Evolutionary conservation across 1,140 invertebrate species (phyloP).

Genomic region (Nasonia longicornis): DNA sequence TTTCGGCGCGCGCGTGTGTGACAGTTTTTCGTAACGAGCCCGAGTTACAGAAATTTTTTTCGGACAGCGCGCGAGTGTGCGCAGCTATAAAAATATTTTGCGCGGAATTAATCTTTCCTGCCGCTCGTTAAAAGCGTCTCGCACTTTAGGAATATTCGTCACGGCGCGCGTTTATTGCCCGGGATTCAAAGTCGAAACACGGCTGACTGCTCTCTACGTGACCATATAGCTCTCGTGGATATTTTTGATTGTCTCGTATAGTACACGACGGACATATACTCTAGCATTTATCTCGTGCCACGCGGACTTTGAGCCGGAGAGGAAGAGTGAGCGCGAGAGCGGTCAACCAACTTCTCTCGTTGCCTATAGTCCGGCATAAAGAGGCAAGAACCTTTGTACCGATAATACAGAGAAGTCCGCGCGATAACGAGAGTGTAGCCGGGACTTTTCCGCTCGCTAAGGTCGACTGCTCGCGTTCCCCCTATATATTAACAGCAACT

Average conservation of each 20-base stretch:
- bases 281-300: slow-evolving; percentile 50
- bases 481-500: too few species aligned
- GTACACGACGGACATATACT: slow-evolving; percentile 33
- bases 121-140: background rate
- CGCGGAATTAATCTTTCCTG: background rate
- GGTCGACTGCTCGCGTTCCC: too few species aligned
- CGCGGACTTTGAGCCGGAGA: background rate
- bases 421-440: background rate
- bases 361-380: slow-evolving; percentile 17
- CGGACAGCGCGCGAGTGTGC: background rate
- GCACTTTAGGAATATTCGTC: slow-evolving; percentile 32
- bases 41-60: too few species aligned
- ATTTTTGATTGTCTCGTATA: slow-evolving; percentile 57
- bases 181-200: slow-evolving; percentile 54
- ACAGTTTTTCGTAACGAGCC: slow-evolving; percentile 35
- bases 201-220: slow-evolving; percentile 53
- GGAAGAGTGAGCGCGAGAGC: slow-evolving; percentile 34
- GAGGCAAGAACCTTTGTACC: slow-evolving; percentile 35
- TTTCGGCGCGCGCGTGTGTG: slow-evolving; percentile 13
- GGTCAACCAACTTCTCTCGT: slow-evolving; percentile 58
- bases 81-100: background rate
- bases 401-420: slow-evolving; percentile 19
- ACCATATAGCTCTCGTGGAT: slow-evolving; percentile 53
- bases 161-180: slow-evolving; percentile 27
- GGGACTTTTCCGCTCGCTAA: background rate